phyloP scores from a whole-genome alignment of 2,113 vertebrate species.

The Capricornis sumatraensis region DNA sequence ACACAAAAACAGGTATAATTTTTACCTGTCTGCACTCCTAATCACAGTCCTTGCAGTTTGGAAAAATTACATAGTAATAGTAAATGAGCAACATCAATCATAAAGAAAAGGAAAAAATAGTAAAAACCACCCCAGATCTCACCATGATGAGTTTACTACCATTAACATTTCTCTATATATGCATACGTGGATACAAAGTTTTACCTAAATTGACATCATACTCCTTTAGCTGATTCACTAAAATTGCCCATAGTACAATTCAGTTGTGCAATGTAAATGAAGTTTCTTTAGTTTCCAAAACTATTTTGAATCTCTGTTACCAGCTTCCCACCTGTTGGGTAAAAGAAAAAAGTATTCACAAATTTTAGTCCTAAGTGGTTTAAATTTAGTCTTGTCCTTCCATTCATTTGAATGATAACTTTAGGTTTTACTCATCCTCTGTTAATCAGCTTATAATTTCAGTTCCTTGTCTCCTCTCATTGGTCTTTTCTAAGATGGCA shows the following conservation, averaged over 20 bases:
- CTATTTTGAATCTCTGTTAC: not conserved
- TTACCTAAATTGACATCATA: no score
- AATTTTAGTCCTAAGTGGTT: not conserved
- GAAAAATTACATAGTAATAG: not conserved
- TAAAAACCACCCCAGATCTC: not conserved
- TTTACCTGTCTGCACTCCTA: not conserved
- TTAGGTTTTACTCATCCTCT: not conserved
- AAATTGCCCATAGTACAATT: not conserved
- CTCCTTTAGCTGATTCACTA: not conserved
- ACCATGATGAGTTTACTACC: not conserved
- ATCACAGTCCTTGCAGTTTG: not conserved
- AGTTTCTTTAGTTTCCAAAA: not conserved
- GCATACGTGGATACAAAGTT: not conserved
- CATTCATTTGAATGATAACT: not conserved
- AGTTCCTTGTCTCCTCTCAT: not conserved
- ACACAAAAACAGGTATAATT: not conserved
- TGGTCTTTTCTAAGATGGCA: not conserved
- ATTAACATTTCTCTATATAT: not conserved
- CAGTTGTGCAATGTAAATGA: not conserved
- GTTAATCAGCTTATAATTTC: not conserved
- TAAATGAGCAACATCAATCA: not conserved
- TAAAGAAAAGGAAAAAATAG: not conserved
- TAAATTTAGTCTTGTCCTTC: not conserved
- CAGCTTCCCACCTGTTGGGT: not conserved
- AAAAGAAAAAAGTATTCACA: not conserved